phyloP scores from a whole-genome alignment of 2,888 invertebrate genomes.

The Malthinus seriepunctatus region DNA sequence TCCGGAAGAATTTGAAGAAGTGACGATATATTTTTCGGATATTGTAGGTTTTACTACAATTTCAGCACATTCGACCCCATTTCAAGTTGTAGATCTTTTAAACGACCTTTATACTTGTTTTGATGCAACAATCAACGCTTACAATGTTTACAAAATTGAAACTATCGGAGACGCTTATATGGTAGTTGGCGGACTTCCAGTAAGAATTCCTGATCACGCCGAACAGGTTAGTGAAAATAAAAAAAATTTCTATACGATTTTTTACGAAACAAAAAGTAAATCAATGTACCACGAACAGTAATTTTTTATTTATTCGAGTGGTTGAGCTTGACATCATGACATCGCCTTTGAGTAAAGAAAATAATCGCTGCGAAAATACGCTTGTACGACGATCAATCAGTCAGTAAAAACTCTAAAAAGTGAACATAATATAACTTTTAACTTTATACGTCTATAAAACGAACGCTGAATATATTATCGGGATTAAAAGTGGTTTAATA shows the following conservation, averaged over 20 bases:
- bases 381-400: slow-evolving; percentile 14
- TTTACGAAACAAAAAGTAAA: not conserved
- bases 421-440: slow-evolving; percentile 15
- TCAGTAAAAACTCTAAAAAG: slow-evolving; percentile 6
- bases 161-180: slow-evolving; percentile 95
- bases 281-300: not conserved
- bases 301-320: not conserved
- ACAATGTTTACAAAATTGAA: slow-evolving; percentile 91
- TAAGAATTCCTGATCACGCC: slow-evolving; percentile 78
- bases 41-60: slow-evolving; percentile 94
- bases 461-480: slow-evolving; percentile 14
- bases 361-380: slow-evolving; percentile 12
- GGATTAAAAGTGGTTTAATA: slow-evolving; percentile 16
- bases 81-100: slow-evolving; percentile 87
- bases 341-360: too few relatives aligned
- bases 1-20: slow-evolving; percentile 90
- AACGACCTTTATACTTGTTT: slow-evolving; percentile 94
- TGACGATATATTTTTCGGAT: slow-evolving; percentile 93
- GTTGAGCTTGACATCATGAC: not conserved
- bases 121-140: slow-evolving; percentile 91
- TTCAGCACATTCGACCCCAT: slow-evolving; percentile 89
- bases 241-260: slow-evolving; percentile 10
- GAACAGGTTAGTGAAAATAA: slow-evolving; percentile 55
- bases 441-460: slow-evolving; percentile 11
- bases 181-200: slow-evolving; percentile 89